phyloP scores from a whole-genome alignment of 2,797 vertebrate species.

The Characodon lateralis region DNA sequence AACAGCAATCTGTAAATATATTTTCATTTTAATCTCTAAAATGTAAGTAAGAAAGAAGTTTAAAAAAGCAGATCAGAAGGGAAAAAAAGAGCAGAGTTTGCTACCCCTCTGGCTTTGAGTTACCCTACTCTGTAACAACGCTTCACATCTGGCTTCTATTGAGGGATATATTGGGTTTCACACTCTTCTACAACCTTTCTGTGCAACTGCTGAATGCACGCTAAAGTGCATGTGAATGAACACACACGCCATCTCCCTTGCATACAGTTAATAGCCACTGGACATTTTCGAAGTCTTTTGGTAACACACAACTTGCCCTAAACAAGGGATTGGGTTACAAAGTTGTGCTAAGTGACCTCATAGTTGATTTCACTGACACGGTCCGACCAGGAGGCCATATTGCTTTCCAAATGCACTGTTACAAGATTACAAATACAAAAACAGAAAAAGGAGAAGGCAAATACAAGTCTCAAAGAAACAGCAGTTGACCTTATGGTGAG shows the following conservation, averaged over 20 bases:
- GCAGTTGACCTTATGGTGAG: constrained; percentile 15
- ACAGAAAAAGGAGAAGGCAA: constrained; percentile 2
- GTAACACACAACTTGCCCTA: constrained; percentile 23
- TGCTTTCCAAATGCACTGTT: constrained; percentile 5
- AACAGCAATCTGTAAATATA: neutral
- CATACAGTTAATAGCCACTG: constrained; percentile 39
- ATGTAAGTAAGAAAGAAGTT: neutral
- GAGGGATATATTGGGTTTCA: constrained; percentile 73
- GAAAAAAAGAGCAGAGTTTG: constrained; percentile 17
- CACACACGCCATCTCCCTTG: constrained; percentile 16
- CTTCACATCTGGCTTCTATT: constrained; percentile 83
- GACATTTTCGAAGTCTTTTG: constrained; percentile 44
- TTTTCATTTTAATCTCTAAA: too few relatives aligned
- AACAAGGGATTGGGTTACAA: constrained; percentile 54
- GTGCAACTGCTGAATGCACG: constrained; percentile 66
- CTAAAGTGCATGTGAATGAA: constrained; percentile 34
- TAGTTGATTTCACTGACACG: constrained; percentile 23
- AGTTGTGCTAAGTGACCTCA: constrained; percentile 10
- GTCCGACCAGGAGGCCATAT: neutral
- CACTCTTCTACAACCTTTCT: constrained; percentile 53
- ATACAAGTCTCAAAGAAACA: constrained; percentile 16
- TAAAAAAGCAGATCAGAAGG: neutral
- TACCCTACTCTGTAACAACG: constrained; percentile 44
- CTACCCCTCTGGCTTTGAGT: constrained; percentile 43
- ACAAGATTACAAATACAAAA: neutral